These are phyloP conservation scores for Eudyptes chrysolophus DNA, from an alignment of 2,113 vertebrate species.

Conservation along the genomic window DNA sequence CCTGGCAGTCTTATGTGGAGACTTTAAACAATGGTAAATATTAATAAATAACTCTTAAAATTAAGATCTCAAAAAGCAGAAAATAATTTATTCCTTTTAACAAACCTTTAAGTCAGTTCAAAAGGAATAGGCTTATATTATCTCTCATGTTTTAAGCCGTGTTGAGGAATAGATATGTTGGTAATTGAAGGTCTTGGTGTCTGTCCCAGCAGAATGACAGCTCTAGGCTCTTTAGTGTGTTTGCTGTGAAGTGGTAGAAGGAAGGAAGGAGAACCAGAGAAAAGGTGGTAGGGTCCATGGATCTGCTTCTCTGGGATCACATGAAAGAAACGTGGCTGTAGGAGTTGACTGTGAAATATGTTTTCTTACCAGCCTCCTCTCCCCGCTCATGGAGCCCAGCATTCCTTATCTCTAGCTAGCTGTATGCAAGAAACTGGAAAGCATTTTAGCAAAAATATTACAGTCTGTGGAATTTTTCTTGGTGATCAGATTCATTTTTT, in stretches of 20 bases:
- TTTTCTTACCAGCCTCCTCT: background rate
- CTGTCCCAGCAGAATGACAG: background rate
- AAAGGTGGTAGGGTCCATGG: background rate
- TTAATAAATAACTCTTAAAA: background rate
- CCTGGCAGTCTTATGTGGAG: background rate
- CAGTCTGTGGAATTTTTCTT: background rate
- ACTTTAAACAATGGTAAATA: background rate
- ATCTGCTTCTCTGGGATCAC: background rate
- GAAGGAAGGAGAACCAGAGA: background rate
- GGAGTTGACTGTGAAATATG: background rate
- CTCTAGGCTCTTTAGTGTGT: background rate
- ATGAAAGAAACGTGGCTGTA: background rate
- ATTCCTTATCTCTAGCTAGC: background rate
- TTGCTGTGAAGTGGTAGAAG: background rate
- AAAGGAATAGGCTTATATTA: background rate
- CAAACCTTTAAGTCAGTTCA: background rate
- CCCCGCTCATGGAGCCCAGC: fast-evolving
- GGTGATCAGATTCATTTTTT: background rate
- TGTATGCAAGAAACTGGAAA: background rate
- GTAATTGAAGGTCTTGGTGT: background rate
- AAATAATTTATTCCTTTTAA: background rate
- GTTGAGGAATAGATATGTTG: background rate
- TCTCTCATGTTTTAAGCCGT: background rate
- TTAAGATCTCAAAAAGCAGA: background rate
- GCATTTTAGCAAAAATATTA: background rate